Evolutionary conservation across 2,797 vertebrate species (phyloP).

Genomic region (Erethizon dorsatum): DNA sequence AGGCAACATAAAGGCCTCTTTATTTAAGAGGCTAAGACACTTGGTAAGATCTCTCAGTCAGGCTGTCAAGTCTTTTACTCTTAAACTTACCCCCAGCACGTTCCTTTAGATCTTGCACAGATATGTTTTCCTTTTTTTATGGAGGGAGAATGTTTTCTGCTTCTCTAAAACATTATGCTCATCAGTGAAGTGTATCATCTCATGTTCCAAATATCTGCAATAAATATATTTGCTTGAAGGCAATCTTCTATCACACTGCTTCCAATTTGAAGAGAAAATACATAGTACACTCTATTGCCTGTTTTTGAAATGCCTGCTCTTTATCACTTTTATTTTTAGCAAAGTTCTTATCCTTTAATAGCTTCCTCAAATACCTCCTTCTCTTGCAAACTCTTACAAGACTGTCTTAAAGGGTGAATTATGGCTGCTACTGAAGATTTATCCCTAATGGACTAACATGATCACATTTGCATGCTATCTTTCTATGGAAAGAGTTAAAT

Average conservation of each 20-base stretch:
- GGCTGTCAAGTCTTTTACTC: neutral
- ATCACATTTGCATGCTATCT: neutral
- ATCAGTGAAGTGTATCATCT: neutral
- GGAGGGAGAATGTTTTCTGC: neutral
- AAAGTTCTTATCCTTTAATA: neutral
- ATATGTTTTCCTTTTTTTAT: neutral
- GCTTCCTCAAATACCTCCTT: neutral
- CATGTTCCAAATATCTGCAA: neutral
- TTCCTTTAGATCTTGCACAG: neutral
- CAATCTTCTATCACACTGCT: neutral
- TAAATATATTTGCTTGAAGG: neutral
- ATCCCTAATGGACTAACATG: neutral
- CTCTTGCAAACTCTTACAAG: neutral
- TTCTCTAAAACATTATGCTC: constrained; percentile 10
- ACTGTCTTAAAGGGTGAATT: neutral
- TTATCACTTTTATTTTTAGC: neutral
- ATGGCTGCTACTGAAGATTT: neutral
- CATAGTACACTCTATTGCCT: neutral
- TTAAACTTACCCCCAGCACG: neutral
- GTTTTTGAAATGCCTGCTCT: neutral
- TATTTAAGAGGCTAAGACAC: constrained; percentile 23
- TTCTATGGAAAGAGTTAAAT: neutral
- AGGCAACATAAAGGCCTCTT: neutral
- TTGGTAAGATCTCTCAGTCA: neutral
- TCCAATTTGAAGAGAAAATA: neutral